Percentiles rank a stretch among this genome's conserved stretches.
Conservation (phyloP, 2,113 vertebrate species). For the Myrmecophaga tridactyla region DNA sequence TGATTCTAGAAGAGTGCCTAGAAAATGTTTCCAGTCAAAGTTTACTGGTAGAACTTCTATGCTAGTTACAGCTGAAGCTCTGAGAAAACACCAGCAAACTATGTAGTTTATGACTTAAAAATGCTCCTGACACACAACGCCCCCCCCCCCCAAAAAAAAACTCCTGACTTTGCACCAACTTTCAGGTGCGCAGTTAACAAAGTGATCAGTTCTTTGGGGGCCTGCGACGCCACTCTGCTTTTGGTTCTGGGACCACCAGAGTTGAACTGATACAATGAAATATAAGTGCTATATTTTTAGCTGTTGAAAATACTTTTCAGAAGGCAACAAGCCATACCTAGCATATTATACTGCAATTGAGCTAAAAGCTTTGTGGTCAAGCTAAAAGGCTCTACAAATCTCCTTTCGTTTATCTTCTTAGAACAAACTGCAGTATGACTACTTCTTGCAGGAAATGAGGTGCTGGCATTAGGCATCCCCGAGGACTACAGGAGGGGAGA, state of each 20-base stretch:
- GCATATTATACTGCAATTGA: not conserved
- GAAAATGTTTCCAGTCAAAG: not conserved
- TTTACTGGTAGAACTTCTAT: not conserved
- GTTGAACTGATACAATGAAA: not conserved
- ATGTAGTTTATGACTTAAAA: not conserved
- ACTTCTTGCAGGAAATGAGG: slow-evolving; percentile 74
- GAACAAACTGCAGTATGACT: slow-evolving; percentile 67
- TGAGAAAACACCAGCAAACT: not conserved
- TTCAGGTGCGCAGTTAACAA: not conserved
- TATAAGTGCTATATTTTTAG: not conserved
- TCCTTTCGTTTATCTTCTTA: slow-evolving; percentile 21
- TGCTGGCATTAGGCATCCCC: slow-evolving; percentile 71
- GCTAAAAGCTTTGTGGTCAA: slow-evolving; percentile 62
- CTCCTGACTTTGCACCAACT: not conserved
- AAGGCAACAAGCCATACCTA: not conserved
- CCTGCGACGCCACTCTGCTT: not conserved
- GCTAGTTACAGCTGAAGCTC: not conserved
- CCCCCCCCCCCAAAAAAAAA: no score
- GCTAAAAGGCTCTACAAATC: slow-evolving; percentile 54
- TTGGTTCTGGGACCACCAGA: not conserved
- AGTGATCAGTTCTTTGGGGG: not conserved
- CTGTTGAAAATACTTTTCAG: not conserved
- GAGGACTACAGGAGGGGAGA: slow-evolving; percentile 70
- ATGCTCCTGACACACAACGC: no score
- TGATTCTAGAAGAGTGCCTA: not conserved